phyloP scores from a whole-genome alignment of 2,113 vertebrate species.

The Centrocercus urophasianus region DNA sequence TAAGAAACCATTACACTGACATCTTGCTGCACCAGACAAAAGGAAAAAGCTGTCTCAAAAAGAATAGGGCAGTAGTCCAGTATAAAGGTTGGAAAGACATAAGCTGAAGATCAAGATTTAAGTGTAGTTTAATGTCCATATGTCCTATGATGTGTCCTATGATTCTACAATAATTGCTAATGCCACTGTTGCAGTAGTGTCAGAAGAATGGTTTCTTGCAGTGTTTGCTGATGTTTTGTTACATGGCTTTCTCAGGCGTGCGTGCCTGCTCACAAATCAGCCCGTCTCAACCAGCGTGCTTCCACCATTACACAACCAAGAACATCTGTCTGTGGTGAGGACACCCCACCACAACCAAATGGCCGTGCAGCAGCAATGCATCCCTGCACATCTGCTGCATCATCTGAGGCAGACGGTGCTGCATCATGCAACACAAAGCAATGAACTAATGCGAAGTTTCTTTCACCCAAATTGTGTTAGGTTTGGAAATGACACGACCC shows the following conservation, averaged over 20 bases:
- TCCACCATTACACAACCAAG: background rate
- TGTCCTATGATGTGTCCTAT: background rate
- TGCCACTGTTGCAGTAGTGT: background rate
- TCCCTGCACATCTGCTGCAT: background rate
- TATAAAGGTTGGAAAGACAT: background rate
- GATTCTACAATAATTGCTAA: background rate
- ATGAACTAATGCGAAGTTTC: background rate
- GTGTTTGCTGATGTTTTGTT: background rate
- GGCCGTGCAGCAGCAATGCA: background rate
- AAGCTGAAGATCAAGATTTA: background rate
- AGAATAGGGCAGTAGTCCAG: background rate
- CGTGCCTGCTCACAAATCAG: background rate
- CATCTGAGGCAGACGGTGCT: background rate
- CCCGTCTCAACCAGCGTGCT: background rate
- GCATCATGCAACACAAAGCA: background rate
- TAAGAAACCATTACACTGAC: background rate
- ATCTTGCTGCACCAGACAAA: background rate
- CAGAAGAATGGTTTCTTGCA: background rate
- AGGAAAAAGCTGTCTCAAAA: background rate
- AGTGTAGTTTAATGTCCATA: background rate
- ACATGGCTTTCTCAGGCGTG: background rate
- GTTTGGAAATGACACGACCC: background rate
- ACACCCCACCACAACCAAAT: fast-evolving
- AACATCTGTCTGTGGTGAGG: background rate
- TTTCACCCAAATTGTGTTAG: background rate